Base-by-base conservation (phyloP, 23 tunicate species). In the Oikopleura vanhoeffeni region DNA sequence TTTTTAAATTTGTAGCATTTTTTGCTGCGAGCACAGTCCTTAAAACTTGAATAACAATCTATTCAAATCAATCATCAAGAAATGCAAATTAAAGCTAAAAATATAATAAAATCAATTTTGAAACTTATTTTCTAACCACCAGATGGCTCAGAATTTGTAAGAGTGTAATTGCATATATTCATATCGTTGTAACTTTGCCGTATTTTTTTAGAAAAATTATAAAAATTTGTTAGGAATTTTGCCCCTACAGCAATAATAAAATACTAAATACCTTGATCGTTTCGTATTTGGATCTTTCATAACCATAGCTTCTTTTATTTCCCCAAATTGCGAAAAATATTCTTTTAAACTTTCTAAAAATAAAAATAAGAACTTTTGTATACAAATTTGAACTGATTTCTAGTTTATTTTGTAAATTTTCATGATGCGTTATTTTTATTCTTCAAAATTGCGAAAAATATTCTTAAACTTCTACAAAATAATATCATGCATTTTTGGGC, bases 341-440 rank as follows among this genome's bases (percentile, higher is more conserved):
- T 91, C 97, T 87, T 91, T 91, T 67, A 91, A 41, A 41, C 97
- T 91, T 41, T 91, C 97, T 91, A 83, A 34, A 33, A 85, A 83
- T 40, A n/a, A 85, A 58, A 87, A 85, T 35, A 67, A 40, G 39
- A 64, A 40, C 36, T 85, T 24, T 40, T 27, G 28, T 40, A 76
- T 33, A 28, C 83, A 33, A n/a, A 76, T n/a, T 0, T 76, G 34
- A 39, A 57, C 71, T 57, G 32, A 32, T 57, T 30, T 32, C 32
- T 57, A 0, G 30, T n/a, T n/a, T n/a, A n/a, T n/a, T n/a, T n/a
- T n/a, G n/a, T n/a, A n/a, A 33, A n/a, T n/a, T 0, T 30, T 35
- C 83, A 30, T 76, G 34, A 34, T 83, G 75, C 75, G 97, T 87
- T 40, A 89, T 91, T 36, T 89, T 71, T 39, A 91, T 88, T 83